phyloP scores from a whole-genome alignment of 2,888 invertebrate genomes.

The Catonia carolina region DNA sequence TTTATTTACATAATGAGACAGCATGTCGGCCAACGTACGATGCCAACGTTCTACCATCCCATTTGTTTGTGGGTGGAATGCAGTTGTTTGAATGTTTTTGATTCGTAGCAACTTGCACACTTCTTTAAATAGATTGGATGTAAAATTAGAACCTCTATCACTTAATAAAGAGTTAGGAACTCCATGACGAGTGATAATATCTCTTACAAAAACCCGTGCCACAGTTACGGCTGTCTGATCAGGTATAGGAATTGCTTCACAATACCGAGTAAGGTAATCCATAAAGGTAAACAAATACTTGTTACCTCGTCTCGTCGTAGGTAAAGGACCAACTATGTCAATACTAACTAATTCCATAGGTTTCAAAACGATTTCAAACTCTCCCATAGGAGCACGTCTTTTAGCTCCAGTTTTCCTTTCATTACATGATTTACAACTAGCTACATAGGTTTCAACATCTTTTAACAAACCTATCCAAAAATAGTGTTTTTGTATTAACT shows the following conservation, averaged over 20 bases:
- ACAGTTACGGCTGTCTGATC: conserved; percentile 38
- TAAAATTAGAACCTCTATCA: conserved; percentile 35
- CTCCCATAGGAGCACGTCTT: background rate
- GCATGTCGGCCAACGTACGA: no score
- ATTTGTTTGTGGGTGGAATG: conserved; percentile 35
- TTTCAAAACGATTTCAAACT: no score
- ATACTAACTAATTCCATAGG: no score
- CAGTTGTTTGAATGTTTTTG: conserved; percentile 31
- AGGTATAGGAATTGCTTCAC: conserved; percentile 36
- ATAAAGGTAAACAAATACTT: conserved; percentile 38
- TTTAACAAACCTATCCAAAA: background rate
- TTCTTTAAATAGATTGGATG: background rate
- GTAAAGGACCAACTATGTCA: conserved; percentile 39
- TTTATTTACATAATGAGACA: conserved; percentile 36
- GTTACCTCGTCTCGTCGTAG: conserved; percentile 36
- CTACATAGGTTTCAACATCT: background rate
- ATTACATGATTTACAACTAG: background rate
- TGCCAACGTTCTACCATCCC: no score
- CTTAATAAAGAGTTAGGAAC: no score
- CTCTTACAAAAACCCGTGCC: conserved; percentile 36
- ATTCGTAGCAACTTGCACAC: no score
- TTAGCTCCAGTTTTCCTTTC: background rate
- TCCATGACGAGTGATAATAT: conserved; percentile 38
- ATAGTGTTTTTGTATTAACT: background rate
- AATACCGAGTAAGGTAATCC: no score